phyloP scores from a whole-genome alignment of 2,888 invertebrate genomes.

The Strigamia crassipes region DNA sequence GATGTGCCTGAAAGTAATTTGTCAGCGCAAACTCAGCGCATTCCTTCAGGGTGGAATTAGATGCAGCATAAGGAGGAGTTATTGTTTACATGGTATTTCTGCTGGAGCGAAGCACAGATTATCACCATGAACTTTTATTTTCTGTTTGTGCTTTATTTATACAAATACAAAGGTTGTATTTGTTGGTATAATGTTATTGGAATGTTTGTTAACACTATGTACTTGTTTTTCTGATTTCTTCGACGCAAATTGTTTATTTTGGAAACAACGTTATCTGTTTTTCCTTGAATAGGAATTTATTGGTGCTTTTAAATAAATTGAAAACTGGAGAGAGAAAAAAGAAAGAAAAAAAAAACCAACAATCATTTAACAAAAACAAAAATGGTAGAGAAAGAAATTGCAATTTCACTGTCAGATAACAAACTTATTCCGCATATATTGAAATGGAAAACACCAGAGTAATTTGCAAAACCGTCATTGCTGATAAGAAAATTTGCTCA shows the following conservation, averaged over 20 bases:
- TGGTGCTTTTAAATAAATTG: conserved; percentile 18
- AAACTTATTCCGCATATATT: conserved; percentile 23
- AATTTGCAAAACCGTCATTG: conserved; percentile 14
- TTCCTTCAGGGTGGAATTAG: background rate
- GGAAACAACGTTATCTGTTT: background rate
- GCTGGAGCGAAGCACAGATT: background rate
- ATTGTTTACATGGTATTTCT: background rate
- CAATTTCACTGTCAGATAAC: background rate
- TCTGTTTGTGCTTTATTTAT: background rate
- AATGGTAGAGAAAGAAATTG: background rate
- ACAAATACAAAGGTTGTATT: background rate
- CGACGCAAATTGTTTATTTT: background rate
- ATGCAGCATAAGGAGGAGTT: background rate
- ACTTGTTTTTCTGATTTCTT: background rate
- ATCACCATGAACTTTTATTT: background rate
- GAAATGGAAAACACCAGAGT: conserved; percentile 10
- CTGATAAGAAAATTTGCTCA: conserved; percentile 35
- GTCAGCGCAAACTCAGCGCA: background rate
- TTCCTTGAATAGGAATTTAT: background rate
- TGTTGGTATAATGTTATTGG: background rate
- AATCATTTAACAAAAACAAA: background rate
- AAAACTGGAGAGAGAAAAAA: background rate
- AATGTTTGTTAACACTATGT: background rate
- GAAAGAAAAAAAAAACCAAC: no score
- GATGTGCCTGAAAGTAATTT: background rate